Conservation (phyloP, 2,113 vertebrate species). For the Myiozetetes cayanensis region DNA sequence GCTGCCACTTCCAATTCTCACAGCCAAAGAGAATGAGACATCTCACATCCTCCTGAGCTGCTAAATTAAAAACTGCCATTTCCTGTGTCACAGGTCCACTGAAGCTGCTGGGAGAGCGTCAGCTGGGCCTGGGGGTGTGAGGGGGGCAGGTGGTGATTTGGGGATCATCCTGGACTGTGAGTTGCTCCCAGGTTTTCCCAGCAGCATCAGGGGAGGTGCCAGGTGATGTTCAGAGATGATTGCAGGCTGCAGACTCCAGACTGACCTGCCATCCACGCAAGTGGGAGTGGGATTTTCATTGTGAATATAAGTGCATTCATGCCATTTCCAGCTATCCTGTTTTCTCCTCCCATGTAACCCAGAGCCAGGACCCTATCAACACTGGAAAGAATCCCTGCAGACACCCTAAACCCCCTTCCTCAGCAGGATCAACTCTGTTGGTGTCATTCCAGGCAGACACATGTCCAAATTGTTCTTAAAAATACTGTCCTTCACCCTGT, state of each 20-base stretch:
- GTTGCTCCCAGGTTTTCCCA: neutral
- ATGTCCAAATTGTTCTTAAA: neutral
- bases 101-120: neutral
- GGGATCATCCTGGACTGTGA: neutral
- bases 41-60: neutral
- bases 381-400: neutral
- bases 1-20: neutral
- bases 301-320: neutral
- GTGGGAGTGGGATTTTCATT: neutral
- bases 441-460: neutral
- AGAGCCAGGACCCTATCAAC: neutral
- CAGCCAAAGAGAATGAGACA: neutral
- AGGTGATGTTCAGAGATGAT: neutral
- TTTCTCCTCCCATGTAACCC: neutral
- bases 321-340: neutral
- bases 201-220: neutral
- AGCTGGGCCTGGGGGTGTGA: neutral
- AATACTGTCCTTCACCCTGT: neutral
- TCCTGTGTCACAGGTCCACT: neutral
- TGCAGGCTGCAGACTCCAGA: neutral
- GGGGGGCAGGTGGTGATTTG: neutral
- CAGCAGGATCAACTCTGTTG: neutral
- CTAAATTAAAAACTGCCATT: constrained; percentile 29
- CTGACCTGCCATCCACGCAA: neutral
- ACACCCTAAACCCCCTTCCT: neutral